Percentiles rank a stretch among this genome's conserved stretches.
phyloP scores from a whole-genome alignment of 2,113 vertebrate species.

The Phodopus roborovskii region DNA sequence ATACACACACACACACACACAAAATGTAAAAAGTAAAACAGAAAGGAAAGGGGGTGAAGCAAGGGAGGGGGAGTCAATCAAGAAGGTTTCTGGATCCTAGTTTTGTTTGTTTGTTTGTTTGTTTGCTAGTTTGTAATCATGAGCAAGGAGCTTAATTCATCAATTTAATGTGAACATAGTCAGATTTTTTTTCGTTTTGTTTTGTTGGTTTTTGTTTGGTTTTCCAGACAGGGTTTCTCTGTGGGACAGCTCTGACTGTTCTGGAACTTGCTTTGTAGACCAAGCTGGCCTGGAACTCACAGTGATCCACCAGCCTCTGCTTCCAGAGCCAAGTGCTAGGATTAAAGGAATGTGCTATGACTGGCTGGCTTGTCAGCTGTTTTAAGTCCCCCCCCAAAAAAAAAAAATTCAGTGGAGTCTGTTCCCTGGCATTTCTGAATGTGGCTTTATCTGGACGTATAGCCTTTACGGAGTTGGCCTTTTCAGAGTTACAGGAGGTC shows the following conservation, averaged over 20 bases:
- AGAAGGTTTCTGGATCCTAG: not conserved
- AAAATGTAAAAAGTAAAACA: not conserved
- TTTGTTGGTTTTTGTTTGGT: no score
- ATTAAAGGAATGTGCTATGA: no score
- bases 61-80: no score
- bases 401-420: not conserved
- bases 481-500: not conserved
- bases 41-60: not conserved
- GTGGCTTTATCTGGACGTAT: not conserved
- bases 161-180: not conserved
- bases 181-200: not conserved
- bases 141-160: not conserved
- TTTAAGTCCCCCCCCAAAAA: not conserved
- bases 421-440: not conserved
- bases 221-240: no score
- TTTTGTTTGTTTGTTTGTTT: not conserved
- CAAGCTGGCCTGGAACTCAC: no score
- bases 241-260: no score
- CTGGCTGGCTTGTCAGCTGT: not conserved
- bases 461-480: not conserved
- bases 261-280: no score
- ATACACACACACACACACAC: not conserved
- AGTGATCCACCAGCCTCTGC: no score
- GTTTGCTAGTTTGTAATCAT: not conserved
- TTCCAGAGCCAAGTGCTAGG: no score